These are phyloP conservation scores for Leucophora obtusa DNA, from an alignment of 2,888 invertebrate genomes.

Conservation along the genomic window DNA sequence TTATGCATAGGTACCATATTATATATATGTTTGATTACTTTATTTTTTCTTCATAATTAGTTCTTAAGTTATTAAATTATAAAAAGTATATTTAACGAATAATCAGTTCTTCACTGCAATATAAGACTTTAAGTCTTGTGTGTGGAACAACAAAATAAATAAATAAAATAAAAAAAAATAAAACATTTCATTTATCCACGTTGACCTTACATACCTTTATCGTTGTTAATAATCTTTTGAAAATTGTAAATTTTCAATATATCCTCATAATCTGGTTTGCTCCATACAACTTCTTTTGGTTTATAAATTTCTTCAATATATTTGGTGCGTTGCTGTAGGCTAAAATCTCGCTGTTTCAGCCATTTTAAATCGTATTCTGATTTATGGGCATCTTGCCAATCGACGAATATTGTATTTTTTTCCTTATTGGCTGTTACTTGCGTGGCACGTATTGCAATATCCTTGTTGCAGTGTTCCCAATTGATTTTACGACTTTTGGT, in stretches of 20 bases:
- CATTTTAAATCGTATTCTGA: slow-evolving; percentile 81
- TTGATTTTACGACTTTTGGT: slow-evolving; percentile 83
- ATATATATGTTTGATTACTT: too few species aligned
- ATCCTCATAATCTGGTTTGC: slow-evolving; percentile 79
- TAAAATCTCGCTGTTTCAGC: slow-evolving; percentile 82
- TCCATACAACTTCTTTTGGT: slow-evolving; percentile 80
- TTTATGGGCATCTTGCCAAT: slow-evolving; percentile 83
- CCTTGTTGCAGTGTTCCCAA: slow-evolving; percentile 80
- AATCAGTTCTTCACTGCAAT: too few species aligned
- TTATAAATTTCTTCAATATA: slow-evolving; percentile 80
- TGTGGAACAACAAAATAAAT: too few species aligned
- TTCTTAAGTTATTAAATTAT: too few species aligned
- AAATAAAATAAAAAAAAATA: too few species aligned
- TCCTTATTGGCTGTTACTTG: slow-evolving; percentile 53
- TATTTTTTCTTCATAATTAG: too few species aligned
- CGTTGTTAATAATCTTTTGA: slow-evolving; percentile 79
- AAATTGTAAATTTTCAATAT: slow-evolving; percentile 81
- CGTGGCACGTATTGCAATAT: slow-evolving; percentile 78
- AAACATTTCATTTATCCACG: neutral
- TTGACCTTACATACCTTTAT: slow-evolving; percentile 76
- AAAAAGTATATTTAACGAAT: too few species aligned
- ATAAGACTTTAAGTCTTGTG: too few species aligned
- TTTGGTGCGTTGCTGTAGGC: slow-evolving; percentile 77
- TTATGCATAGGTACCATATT: too few species aligned
- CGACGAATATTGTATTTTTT: slow-evolving; percentile 72